Base-by-base conservation (phyloP, 2,888 invertebrate species). In the Synergus gifuensis region DNA sequence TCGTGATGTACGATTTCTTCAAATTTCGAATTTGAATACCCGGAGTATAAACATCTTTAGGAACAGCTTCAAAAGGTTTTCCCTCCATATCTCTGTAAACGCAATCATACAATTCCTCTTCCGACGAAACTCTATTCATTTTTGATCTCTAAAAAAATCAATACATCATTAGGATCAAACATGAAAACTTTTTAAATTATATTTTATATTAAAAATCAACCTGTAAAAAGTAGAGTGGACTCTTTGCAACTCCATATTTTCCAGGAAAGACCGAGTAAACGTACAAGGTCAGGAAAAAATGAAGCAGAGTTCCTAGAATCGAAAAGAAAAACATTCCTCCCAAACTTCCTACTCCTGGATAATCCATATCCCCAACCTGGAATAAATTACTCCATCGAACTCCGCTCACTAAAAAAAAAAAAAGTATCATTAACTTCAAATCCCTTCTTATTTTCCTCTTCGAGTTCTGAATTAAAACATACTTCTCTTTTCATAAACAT, bases 251-350 rank as follows among this genome's bases (percentile, higher is more conserved):
- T 4, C 98, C 98, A 90, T 94, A 97, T 16, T 96, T 96, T 12
- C 98, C 98, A 0, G 98, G 98, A 82, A 95, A 94, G 12, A 98
- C 94, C 84, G 96, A 96, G 91, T 98, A 98, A 44, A 98, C 92
- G 90, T 98, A 98, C 85, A 98, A 93, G 0, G 98, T 96, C 58
- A 98, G 91, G 3, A 96, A 79, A 90, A 97, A 94, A 88, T 98
- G 97, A 0, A 98, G 76, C 0, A 96, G 77, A 11, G 94, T 93
- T 89, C 97, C 96, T 1, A 96, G 82, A n/a, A 95, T 88, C 87
- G 98, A 91, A 94, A 97, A 95, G 1, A 96, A 87, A 66, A 98
- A 93, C 54, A 96, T 94, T 85, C 95, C 94, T 3, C 96, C 96
- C 85, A 97, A 78, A 83, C 89, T 88, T 67, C 89, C 89, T 40